phyloP scores from a whole-genome alignment of 2,888 invertebrate genomes.

The Microplitis manilae region DNA sequence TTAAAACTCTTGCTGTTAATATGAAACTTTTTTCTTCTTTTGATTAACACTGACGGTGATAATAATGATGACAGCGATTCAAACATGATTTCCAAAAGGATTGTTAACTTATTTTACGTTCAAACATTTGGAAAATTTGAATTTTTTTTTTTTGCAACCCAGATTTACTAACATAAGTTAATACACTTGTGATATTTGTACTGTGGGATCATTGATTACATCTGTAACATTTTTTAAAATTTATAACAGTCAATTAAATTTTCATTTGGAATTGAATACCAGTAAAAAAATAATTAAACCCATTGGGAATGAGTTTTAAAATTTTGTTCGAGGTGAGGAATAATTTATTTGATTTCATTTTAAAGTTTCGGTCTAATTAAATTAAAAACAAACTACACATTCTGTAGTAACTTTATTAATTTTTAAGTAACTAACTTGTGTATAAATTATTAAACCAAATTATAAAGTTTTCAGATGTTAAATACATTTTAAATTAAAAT shows the following conservation, averaged over 20 bases:
- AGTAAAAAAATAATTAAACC: too few relatives aligned
- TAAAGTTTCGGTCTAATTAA: background rate
- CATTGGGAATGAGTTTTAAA: background rate
- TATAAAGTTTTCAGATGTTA: background rate
- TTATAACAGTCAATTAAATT: too few relatives aligned
- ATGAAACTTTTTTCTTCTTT: conserved; percentile 1
- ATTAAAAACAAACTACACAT: background rate
- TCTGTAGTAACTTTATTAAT: background rate
- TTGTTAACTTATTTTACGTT: background rate
- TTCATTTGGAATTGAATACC: too few relatives aligned
- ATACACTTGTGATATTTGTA: background rate
- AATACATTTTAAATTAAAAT: background rate
- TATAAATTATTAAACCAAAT: background rate
- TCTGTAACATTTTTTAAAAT: too few relatives aligned
- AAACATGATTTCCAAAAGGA: conserved; percentile 31
- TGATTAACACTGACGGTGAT: background rate
- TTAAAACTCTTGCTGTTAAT: conserved; percentile 37
- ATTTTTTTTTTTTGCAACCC: background rate
- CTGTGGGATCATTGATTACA: too few relatives aligned
- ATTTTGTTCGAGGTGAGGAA: background rate
- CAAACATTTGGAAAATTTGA: background rate
- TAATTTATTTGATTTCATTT: background rate
- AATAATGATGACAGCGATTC: conserved; percentile 23
- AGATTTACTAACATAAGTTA: background rate
- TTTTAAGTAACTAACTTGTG: background rate